phyloP scores from a whole-genome alignment of 2,113 vertebrate species.

The Sander vitreus region DNA sequence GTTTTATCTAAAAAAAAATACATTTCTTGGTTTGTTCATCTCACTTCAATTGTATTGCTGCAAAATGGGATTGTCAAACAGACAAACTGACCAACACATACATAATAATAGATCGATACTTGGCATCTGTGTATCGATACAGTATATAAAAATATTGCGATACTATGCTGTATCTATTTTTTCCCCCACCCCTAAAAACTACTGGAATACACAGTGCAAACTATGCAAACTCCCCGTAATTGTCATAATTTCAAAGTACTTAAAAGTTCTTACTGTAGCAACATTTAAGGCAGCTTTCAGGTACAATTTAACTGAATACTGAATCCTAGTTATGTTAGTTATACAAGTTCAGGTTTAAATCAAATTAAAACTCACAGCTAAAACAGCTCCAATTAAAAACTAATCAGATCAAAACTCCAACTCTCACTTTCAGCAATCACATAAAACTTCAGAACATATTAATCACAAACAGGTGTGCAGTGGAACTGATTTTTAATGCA shows the following conservation, averaged over 20 bases:
- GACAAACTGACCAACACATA: too few species aligned
- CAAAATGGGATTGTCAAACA: too few species aligned
- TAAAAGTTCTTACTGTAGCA: not conserved
- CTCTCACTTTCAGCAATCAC: not conserved
- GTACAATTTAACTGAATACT: constrained; percentile 8
- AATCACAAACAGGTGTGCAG: constrained; percentile 10
- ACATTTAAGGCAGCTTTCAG: not conserved
- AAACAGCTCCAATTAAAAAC: constrained; percentile 2
- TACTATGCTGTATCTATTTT: too few species aligned
- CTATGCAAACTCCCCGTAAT: not conserved
- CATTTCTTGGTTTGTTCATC: too few species aligned
- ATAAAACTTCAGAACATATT: not conserved
- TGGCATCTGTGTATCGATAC: too few species aligned
- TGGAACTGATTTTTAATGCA: constrained; percentile 20
- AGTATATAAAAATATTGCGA: too few species aligned
- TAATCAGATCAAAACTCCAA: constrained; percentile 14
- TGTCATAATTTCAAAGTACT: not conserved
- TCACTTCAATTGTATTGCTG: too few species aligned
- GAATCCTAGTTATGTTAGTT: not conserved
- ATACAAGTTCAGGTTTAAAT: constrained; percentile 10
- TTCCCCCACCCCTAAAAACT: not conserved
- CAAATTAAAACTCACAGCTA: not conserved
- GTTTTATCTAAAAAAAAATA: too few species aligned
- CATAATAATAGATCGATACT: too few species aligned
- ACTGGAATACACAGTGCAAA: not conserved